Conservation (phyloP, 92 coral and sea anemone genomes). For the Actinostola sp. region DNA sequence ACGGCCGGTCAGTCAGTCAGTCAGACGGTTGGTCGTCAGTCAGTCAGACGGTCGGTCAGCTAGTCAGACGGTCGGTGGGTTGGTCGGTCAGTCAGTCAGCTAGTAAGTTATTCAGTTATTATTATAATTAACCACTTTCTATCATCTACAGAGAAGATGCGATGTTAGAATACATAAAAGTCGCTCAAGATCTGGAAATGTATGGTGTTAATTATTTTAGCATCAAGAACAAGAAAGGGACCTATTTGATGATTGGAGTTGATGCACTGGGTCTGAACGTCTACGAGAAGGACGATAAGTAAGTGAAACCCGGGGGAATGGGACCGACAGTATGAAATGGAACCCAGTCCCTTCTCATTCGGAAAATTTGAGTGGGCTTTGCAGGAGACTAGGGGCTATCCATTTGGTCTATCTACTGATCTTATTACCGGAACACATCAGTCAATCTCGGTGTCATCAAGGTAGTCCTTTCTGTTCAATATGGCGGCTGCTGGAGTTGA, state of each 20-base stretch:
- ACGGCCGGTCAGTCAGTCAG: background rate
- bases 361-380: too few species aligned
- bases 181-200: conserved; percentile 96
- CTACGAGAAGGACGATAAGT: conserved; percentile 85
- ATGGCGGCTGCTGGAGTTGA: too few species aligned
- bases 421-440: too few species aligned
- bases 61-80: too few species aligned
- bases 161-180: conserved; percentile 86
- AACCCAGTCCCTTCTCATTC: background rate
- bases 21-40: background rate
- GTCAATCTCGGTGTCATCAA: too few species aligned
- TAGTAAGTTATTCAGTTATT: too few species aligned
- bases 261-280: conserved; percentile 96
- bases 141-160: conserved; percentile 80
- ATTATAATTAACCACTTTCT: background rate
- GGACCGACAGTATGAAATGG: background rate
- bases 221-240: conserved; percentile 93
- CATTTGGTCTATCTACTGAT: too few species aligned
- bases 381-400: too few species aligned
- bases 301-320: conserved; percentile 10
- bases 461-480: too few species aligned
- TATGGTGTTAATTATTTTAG: conserved; percentile 97
- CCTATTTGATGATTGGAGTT: conserved; percentile 82
- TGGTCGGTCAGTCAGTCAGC: too few species aligned
- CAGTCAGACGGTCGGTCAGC: too few species aligned